Evolutionary conservation across 2,888 invertebrate species (phyloP).

Genomic region (Ethmia dodecea): DNA sequence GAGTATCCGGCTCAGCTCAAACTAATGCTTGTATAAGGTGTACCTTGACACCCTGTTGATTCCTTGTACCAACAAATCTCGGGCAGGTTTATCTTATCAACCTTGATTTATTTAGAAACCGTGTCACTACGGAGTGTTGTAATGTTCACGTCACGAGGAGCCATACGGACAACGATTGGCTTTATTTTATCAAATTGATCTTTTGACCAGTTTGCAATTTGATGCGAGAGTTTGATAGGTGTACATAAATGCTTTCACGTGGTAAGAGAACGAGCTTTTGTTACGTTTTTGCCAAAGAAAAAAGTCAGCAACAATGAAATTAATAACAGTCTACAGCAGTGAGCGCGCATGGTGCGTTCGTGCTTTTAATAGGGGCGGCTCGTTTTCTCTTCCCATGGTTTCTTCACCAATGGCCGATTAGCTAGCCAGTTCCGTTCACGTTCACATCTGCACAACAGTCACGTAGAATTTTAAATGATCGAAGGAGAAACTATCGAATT

Average conservation of each 20-base stretch:
- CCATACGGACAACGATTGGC: no score
- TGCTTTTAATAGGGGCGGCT: constrained; percentile 22
- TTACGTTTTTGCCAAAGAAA: no score
- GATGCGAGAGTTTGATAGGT: no score
- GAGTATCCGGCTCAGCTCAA: constrained; percentile 11
- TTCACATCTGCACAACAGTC: constrained; percentile 30
- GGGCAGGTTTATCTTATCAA: constrained; percentile 50
- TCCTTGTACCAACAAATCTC: constrained; percentile 34
- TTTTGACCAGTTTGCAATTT: no score
- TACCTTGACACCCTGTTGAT: constrained; percentile 19
- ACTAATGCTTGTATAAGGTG: constrained; percentile 17
- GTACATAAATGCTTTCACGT: no score
- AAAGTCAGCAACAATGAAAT: no score
- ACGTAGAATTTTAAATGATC: constrained; percentile 26
- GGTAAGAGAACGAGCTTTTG: no score
- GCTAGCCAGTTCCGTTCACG: constrained; percentile 31
- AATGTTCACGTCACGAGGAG: constrained; percentile 7
- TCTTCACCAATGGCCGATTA: constrained; percentile 34
- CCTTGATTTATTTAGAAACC: constrained; percentile 51
- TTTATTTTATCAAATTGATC: no score
- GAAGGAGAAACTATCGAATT: constrained; percentile 31
- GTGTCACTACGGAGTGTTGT: constrained; percentile 31
- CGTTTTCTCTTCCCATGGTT: constrained; percentile 58
- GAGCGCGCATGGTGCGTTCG: constrained; percentile 18
- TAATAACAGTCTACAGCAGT: no score